Percentiles rank a stretch among this genome's conserved stretches.
Conservation (phyloP, 2,888 invertebrate species). For the Lacanobia oleracea region DNA sequence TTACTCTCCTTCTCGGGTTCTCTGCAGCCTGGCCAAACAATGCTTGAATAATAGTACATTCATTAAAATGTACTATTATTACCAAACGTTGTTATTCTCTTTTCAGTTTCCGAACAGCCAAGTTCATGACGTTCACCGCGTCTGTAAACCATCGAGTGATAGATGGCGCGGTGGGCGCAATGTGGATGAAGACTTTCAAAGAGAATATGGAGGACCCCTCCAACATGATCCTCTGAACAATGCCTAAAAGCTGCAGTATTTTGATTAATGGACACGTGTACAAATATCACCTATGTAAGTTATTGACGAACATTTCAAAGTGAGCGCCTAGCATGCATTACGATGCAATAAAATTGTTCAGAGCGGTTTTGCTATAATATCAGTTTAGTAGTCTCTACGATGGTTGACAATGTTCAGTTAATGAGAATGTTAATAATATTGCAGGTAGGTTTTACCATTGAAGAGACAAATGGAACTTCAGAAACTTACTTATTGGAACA, state of each 20-base stretch:
- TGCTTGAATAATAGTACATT: no score
- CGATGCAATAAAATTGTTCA: not conserved
- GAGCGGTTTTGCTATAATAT: not conserved
- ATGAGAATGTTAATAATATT: not conserved
- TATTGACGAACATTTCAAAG: not conserved
- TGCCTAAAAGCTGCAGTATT: not conserved
- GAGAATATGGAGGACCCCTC: constrained; percentile 97
- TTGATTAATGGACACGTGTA: constrained; percentile 65
- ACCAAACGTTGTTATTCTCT: not conserved
- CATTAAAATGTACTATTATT: no score
- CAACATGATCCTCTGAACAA: constrained; percentile 93
- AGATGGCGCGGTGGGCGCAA: constrained; percentile 99
- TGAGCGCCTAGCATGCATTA: not conserved
- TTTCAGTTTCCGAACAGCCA: constrained; percentile 93
- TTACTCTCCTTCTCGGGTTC: no score
- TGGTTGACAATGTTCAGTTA: not conserved
- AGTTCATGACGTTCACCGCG: constrained; percentile 96
- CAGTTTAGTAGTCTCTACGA: not conserved
- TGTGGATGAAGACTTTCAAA: constrained; percentile 97
- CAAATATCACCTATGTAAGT: not conserved
- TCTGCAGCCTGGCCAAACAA: no score
- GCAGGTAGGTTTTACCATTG: not conserved
- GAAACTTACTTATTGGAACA: not conserved
- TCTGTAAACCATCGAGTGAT: constrained; percentile 99
- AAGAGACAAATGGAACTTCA: not conserved